Conservation (phyloP, 2,797 vertebrate species). For the Hippocampus kuda region DNA sequence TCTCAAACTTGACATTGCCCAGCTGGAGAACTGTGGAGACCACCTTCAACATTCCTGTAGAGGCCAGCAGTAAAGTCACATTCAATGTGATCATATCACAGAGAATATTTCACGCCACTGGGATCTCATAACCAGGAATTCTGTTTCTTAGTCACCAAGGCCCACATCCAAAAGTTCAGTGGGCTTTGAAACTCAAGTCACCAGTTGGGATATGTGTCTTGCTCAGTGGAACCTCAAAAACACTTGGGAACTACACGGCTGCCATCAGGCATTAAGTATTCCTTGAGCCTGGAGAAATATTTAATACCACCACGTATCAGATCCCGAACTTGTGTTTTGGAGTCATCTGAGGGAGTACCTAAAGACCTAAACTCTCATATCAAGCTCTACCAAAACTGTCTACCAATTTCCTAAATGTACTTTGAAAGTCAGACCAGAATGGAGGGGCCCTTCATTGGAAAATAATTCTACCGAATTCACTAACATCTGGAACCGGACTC, state of each 20-base stretch:
- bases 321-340: background rate
- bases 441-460: background rate
- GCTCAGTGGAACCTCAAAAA: background rate
- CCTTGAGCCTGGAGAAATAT: background rate
- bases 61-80: background rate
- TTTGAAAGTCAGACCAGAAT: background rate
- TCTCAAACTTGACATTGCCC: conserved; percentile 93
- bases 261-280: background rate
- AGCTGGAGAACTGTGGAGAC: conserved; percentile 90
- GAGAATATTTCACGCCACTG: background rate
- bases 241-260: background rate
- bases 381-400: background rate
- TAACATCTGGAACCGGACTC: background rate
- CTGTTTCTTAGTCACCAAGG: background rate
- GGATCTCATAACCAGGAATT: background rate
- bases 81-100: background rate
- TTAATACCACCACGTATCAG: background rate
- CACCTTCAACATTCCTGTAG: conserved; percentile 80
- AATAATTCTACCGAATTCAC: background rate
- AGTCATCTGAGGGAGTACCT: background rate
- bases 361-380: background rate
- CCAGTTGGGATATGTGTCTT: background rate
- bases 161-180: background rate
- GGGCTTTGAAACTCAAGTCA: background rate
- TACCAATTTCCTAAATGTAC: background rate